phyloP scores from a whole-genome alignment of 1,140 invertebrate genomes.

The Lysiphlebus fabarum region DNA sequence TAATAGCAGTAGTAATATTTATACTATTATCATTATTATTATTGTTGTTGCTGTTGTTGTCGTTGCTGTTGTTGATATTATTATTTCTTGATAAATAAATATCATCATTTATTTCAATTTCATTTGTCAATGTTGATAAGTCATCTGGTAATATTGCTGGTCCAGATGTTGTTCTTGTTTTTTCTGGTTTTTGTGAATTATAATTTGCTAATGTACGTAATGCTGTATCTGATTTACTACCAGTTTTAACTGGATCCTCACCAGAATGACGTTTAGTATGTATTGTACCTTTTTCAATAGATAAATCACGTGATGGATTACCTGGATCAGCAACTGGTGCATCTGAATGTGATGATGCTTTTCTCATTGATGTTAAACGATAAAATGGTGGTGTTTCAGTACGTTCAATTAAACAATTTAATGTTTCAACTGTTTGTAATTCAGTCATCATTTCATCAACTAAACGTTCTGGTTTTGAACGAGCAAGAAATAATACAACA shows the following conservation, averaged over 20 bases:
- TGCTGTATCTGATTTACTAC: conserved; percentile 64
- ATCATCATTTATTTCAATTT: conserved; percentile 55
- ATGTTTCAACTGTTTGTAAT: conserved; percentile 91
- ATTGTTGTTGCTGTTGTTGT: conserved; percentile 32
- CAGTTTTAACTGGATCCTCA: conserved; percentile 78
- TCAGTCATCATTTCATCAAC: conserved; percentile 97
- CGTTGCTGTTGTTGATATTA: not conserved
- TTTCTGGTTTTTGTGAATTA: conserved; percentile 59
- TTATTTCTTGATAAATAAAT: conserved; percentile 42
- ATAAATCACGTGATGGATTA: conserved; percentile 56
- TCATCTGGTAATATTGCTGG: conserved; percentile 63
- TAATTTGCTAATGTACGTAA: conserved; percentile 57
- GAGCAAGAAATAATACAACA: conserved; percentile 87
- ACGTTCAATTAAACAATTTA: conserved; percentile 91
- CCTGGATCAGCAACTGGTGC: conserved; percentile 56
- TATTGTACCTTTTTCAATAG: conserved; percentile 87
- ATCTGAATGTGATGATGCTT: conserved; percentile 83
- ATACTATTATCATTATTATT: conserved; percentile 23
- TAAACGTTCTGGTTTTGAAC: conserved; percentile 84
- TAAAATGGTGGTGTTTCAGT: conserved; percentile 98
- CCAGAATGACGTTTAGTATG: conserved; percentile 95
- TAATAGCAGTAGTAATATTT: conserved; percentile 14
- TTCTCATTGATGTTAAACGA: conserved; percentile 83
- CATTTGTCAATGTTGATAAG: conserved; percentile 57
- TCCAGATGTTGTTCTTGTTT: conserved; percentile 61